These are phyloP conservation scores for Amblyopsis rosae DNA, from an alignment of 2,113 vertebrate species.

Conservation along the genomic window DNA sequence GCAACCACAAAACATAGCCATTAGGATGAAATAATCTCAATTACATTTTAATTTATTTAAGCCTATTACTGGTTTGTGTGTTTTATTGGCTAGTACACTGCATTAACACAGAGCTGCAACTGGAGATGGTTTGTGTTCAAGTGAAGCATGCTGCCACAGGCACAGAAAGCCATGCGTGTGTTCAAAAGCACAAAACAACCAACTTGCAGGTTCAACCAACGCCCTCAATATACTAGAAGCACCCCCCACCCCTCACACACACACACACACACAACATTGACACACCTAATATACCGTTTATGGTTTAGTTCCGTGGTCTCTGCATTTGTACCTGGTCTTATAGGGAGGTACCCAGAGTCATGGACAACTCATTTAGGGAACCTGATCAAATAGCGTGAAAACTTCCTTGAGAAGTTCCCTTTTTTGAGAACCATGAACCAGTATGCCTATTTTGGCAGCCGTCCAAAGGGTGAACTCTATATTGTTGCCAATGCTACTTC, in stretches of 20 bases:
- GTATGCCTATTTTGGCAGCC: slow-evolving; percentile 23
- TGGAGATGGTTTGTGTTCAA: slow-evolving; percentile 19
- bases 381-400: too few species aligned
- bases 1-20: too few species aligned
- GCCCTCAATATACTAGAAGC: neutral
- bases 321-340: too few species aligned
- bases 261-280: slow-evolving; percentile 7
- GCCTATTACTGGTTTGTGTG: neutral
- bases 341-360: too few species aligned
- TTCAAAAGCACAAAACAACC: too few species aligned
- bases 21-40: too few species aligned
- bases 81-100: neutral
- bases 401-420: too few species aligned
- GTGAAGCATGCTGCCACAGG: slow-evolving; percentile 9
- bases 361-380: too few species aligned
- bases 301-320: slow-evolving; percentile 18
- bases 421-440: too few species aligned
- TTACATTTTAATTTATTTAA: too few species aligned
- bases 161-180: slow-evolving; percentile 23
- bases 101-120: neutral
- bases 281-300: slow-evolving; percentile 39
- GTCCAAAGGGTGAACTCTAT: slow-evolving; percentile 56
- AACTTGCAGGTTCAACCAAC: too few species aligned
- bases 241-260: slow-evolving; percentile 15
- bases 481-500: slow-evolving; percentile 51